Evolutionary conservation across 2,888 invertebrate genomes (phyloP).

Genomic region (Tachina lurida): DNA sequence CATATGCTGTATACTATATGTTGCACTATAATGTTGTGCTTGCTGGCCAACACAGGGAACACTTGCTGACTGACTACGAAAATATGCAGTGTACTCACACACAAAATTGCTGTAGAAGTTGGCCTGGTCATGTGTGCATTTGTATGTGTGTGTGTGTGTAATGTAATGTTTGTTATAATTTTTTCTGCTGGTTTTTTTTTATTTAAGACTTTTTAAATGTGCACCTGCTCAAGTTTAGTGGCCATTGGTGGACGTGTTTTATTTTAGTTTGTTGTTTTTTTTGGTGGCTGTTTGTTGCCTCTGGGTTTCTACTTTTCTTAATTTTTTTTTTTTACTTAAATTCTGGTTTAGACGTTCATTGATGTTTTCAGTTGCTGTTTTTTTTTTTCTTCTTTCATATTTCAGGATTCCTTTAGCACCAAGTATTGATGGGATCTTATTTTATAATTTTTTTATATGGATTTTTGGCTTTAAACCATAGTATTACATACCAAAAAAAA

Average conservation of each 20-base stretch:
- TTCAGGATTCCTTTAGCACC: slow-evolving; percentile 56
- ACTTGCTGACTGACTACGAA: not conserved
- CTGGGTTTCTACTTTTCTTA: slow-evolving; percentile 59
- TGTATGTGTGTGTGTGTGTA: not conserved
- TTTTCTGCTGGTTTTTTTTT: slow-evolving; percentile 39
- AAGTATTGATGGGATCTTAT: slow-evolving; percentile 64
- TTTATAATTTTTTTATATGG: slow-evolving; percentile 24
- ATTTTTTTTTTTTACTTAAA: slow-evolving; percentile 59
- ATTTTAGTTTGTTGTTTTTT: slow-evolving; percentile 18
- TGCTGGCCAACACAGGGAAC: not conserved
- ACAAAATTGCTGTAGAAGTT: slow-evolving; percentile 33
- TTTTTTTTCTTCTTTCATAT: slow-evolving; percentile 34
- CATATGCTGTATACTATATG: slow-evolving; percentile 25
- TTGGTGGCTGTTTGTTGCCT: slow-evolving; percentile 47
- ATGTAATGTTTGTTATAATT: slow-evolving; percentile 36
- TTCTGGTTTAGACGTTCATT: slow-evolving; percentile 71
- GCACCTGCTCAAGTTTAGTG: slow-evolving; percentile 74
- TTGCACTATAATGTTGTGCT: slow-evolving; percentile 19
- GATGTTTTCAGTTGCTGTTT: slow-evolving; percentile 65
- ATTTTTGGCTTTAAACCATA: slow-evolving; percentile 43
- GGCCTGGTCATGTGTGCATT: slow-evolving; percentile 22
- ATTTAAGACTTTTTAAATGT: slow-evolving; percentile 59
- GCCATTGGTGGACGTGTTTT: slow-evolving; percentile 70
- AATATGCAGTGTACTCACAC: slow-evolving; percentile 37
- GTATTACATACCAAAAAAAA: slow-evolving; percentile 54